Conservation (phyloP, 1,140 invertebrate species). For the Drosophila virilis region DNA sequence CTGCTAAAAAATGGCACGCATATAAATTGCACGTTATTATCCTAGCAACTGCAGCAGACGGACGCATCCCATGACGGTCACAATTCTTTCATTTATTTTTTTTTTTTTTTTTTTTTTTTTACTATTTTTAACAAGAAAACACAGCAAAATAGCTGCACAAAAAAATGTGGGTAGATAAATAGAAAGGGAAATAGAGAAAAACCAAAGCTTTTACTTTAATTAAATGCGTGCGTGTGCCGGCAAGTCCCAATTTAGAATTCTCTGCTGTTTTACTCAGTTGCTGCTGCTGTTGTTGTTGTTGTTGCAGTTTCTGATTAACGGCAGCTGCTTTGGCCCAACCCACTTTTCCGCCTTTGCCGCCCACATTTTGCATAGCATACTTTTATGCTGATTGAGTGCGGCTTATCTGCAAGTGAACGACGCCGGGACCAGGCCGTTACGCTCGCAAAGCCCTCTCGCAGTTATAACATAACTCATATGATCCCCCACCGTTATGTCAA, state of each 20-base stretch:
- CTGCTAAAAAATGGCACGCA: slow-evolving; percentile 56
- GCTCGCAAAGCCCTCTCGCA: slow-evolving; percentile 41
- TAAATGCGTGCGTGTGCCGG: slow-evolving; percentile 75
- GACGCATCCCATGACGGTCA: slow-evolving; percentile 63
- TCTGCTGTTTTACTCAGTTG: slow-evolving; percentile 49
- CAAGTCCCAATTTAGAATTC: slow-evolving; percentile 71
- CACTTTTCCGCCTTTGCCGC: background rate
- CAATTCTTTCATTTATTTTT: slow-evolving; percentile 36
- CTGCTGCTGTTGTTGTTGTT: slow-evolving; percentile 22
- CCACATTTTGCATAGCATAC: slow-evolving; percentile 50
- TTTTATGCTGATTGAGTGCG: slow-evolving; percentile 81
- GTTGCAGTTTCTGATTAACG: slow-evolving; percentile 69
- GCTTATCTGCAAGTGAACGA: slow-evolving; percentile 65
- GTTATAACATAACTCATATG: slow-evolving; percentile 73
- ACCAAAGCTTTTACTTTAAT: slow-evolving; percentile 80
- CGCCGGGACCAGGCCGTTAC: slow-evolving; percentile 2
- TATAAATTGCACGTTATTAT: slow-evolving; percentile 77
- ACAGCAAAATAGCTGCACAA: background rate
- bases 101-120: slow-evolving; percentile 36
- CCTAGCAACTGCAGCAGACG: slow-evolving; percentile 51
- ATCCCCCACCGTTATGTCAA: slow-evolving; percentile 70
- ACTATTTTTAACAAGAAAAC: slow-evolving; percentile 44
- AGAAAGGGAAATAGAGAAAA: slow-evolving; percentile 45
- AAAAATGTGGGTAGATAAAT: slow-evolving; percentile 17
- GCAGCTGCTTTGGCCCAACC: slow-evolving; percentile 39